Evolutionary conservation across 2,797 vertebrate species (phyloP).

Genomic region (Danio aesculapii): DNA sequence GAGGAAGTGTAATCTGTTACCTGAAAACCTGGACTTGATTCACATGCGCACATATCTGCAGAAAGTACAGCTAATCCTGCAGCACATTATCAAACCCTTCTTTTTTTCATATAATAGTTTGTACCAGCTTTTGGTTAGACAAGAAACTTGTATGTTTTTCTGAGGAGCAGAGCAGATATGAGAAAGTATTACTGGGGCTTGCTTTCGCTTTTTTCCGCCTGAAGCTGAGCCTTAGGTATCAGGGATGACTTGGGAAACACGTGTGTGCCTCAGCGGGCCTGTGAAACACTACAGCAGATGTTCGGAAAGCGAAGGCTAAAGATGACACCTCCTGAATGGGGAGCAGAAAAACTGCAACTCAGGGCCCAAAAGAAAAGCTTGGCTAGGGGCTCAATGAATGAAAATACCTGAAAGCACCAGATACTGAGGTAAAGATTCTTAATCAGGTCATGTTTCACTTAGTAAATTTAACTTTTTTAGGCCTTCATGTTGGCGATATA

Average conservation of each 20-base stretch:
- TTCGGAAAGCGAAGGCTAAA: slow-evolving; percentile 36
- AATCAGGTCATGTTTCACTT: slow-evolving; percentile 18
- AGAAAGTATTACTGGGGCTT: slow-evolving; percentile 18
- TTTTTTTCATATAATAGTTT: slow-evolving; percentile 3
- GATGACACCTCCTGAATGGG: slow-evolving; percentile 19
- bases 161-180: background rate
- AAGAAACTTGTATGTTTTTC: slow-evolving; percentile 35
- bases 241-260: slow-evolving; percentile 54
- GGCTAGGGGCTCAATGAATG: slow-evolving; percentile 2
- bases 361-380: slow-evolving; percentile 12
- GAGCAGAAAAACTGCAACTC: background rate
- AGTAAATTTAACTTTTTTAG: background rate
- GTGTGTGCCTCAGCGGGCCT: slow-evolving; percentile 22
- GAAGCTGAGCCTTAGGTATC: slow-evolving; percentile 44
- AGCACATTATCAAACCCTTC: background rate
- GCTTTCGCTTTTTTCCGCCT: slow-evolving; percentile 29
- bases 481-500: background rate
- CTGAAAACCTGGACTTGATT: background rate
- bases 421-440: slow-evolving; percentile 11
- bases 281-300: slow-evolving; percentile 65
- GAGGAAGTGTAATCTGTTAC: background rate
- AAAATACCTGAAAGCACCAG: slow-evolving; percentile 9
- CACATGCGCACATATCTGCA: slow-evolving; percentile 11
- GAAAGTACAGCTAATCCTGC: background rate
- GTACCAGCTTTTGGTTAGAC: background rate